Evolutionary conservation across 2,797 vertebrate species (phyloP), one percentile per base, ranked within the genome.

Genomic region (Sebastes cheni): DNA sequence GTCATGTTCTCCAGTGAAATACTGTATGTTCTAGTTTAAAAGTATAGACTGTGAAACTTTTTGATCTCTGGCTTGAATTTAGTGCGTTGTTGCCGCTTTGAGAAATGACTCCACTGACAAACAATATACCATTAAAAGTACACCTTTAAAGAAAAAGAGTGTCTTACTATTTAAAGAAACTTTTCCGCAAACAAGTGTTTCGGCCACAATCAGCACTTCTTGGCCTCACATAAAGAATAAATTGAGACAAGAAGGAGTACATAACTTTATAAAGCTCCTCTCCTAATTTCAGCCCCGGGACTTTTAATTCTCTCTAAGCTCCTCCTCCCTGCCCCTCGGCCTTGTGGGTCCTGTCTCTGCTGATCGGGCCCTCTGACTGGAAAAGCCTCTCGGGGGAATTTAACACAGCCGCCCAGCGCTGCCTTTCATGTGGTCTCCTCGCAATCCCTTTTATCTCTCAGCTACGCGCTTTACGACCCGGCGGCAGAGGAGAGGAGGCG

Each of bases 331-430:
- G 90, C 92, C 94, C 92, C 88, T 80, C 82, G 77, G 91, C 92
- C 92, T 89, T 87, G 89, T 86, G 91, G 91, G 87, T 91, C 86
- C 81, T 66, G 90, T 88, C 94, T 91, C 67, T 88, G 81, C 89
- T 81, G 91, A 92, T 90, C 87, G 76, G 85, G 89, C 91, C 32
- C 91, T 91, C 90, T 77, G 88, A 93, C 93, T 94, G 91, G 93
- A 95, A 94, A 94, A 93, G 91, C 92, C 91, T 94, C 91, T 93
- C 86, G 76, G 94, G 95, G 93, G 94, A 94, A 94, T 94, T 91
- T 92, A 94, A 92, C 90, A 85, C 88, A 91, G 92, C 91, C 88
- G 92, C 91, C 90, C 88, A 81, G 88, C 74, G 75, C 86, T 83
- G 88, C 91, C 93, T 95, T 96, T 96, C 93, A 96, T 96, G 94